These are phyloP conservation scores for Biston betularia DNA, from an alignment of 2,888 invertebrate genomes.

Conservation along the genomic window DNA sequence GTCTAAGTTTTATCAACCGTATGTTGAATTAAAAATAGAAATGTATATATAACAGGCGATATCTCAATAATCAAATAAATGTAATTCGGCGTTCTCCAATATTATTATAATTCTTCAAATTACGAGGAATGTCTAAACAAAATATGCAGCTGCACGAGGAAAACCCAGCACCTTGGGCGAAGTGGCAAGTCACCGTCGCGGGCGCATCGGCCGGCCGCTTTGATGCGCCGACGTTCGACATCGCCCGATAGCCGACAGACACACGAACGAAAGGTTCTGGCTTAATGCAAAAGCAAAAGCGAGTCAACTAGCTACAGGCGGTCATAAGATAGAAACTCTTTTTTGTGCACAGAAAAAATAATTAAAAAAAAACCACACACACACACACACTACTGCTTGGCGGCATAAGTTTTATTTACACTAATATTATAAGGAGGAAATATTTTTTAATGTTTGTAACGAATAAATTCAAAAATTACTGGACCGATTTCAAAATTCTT, in stretches of 20 bases:
- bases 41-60: not conserved
- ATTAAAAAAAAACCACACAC: no score
- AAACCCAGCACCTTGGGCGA: constrained; percentile 67
- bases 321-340: no score
- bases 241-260: constrained; percentile 82
- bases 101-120: constrained; percentile 42
- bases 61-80: constrained; percentile 3
- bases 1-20: no score
- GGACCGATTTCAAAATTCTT: no score
- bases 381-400: no score
- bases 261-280: constrained; percentile 65
- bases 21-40: no score
- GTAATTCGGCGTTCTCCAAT: constrained; percentile 3
- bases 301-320: constrained; percentile 21
- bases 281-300: constrained; percentile 54
- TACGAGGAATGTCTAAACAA: constrained; percentile 50
- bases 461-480: no score
- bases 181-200: constrained; percentile 79
- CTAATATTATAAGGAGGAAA: no score
- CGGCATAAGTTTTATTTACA: no score
- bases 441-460: no score
- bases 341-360: no score
- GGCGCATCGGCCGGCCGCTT: constrained; percentile 73
- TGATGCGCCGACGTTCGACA: constrained; percentile 84
- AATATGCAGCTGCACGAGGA: constrained; percentile 62